Percentiles rank a stretch among this genome's conserved stretches.
Conservation (phyloP, 2,113 vertebrate species). For the Leiothrix lutea region DNA sequence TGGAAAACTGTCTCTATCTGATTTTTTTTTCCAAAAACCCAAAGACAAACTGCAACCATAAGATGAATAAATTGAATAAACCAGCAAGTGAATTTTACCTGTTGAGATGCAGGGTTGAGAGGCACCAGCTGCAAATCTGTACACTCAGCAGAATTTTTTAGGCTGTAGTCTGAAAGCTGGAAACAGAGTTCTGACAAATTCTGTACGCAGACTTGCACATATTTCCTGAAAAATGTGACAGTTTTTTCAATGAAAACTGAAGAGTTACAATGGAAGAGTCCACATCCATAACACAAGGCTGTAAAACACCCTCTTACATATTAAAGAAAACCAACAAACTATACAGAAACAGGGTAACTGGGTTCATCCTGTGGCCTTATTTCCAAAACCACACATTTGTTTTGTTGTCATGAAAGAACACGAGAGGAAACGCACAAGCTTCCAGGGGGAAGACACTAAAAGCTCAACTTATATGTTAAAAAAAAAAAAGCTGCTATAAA, state of each 20-base stretch:
- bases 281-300: neutral
- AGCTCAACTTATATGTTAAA: neutral
- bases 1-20: neutral
- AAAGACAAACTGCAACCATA: neutral
- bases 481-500: neutral
- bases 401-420: neutral
- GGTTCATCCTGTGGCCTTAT: neutral
- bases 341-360: neutral
- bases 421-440: neutral
- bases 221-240: slow-evolving; percentile 81
- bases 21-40: neutral
- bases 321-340: neutral
- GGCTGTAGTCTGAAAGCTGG: slow-evolving; percentile 79
- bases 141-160: slow-evolving; percentile 70
- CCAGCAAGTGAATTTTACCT: slow-evolving; percentile 76
- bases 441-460: neutral
- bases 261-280: neutral
- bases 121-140: slow-evolving; percentile 76
- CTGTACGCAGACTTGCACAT: slow-evolving; percentile 90
- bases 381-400: neutral
- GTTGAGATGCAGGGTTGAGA: slow-evolving; percentile 79
- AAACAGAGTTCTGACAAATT: slow-evolving; percentile 91
- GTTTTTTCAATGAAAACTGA: neutral
- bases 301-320: neutral
- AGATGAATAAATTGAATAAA: neutral